A percentile compares a stretch with the other conserved stretches of the same genome.
Conservation (phyloP, 2,797 vertebrate genomes). For the Betta splendens region DNA sequence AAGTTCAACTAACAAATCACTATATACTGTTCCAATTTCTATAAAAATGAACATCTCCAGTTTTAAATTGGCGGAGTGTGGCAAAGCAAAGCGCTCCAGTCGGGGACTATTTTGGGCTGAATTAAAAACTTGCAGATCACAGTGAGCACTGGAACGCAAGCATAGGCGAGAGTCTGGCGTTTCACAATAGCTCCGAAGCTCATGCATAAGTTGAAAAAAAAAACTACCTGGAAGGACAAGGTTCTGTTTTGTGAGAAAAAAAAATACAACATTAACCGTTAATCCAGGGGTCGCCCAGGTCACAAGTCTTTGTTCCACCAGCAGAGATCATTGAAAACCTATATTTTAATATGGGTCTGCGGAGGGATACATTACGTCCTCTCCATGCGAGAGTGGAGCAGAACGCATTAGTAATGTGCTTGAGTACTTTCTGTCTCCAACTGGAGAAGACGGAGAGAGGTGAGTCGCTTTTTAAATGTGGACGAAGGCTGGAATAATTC, state of each 20-base stretch:
- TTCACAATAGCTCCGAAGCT: not conserved
- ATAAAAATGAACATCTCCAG: not conserved
- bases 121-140: slow-evolving; percentile 7
- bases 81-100: slow-evolving; percentile 1
- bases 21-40: slow-evolving; percentile 21
- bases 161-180: not conserved
- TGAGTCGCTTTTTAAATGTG: not conserved
- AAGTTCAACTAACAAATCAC: slow-evolving; percentile 17
- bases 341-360: slow-evolving; percentile 7
- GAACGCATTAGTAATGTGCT: slow-evolving; percentile 1
- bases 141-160: not conserved
- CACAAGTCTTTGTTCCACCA: not conserved
- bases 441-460: not conserved
- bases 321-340: slow-evolving; percentile 16
- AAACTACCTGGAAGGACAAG: not conserved
- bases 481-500: slow-evolving; percentile 11
- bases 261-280: not conserved
- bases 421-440: not conserved
- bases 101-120: not conserved
- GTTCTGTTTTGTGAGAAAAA: not conserved
- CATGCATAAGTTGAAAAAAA: slow-evolving; percentile 1
- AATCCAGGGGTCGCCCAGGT: not conserved
- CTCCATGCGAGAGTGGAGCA: not conserved
- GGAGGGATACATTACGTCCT: slow-evolving; percentile 7
- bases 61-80: slow-evolving; percentile 7